A percentile compares a stretch with the other conserved stretches of the same genome.
Conservation (phyloP, 2,113 vertebrate genomes). For the Panthera leo region DNA sequence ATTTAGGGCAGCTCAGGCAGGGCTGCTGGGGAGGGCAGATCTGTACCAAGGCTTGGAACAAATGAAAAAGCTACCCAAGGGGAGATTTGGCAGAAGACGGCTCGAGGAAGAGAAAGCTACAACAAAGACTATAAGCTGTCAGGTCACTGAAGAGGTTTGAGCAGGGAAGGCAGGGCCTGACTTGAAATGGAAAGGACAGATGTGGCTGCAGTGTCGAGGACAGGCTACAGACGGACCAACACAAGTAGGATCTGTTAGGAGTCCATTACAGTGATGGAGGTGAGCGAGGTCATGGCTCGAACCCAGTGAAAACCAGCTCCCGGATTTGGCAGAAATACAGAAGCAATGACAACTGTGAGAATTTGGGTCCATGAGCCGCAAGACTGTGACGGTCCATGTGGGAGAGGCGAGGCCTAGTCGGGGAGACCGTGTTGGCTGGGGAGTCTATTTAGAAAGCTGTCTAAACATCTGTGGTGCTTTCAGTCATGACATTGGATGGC, state of each 20-base stretch:
- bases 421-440: background rate
- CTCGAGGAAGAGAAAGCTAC: background rate
- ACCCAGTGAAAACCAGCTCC: background rate
- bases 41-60: background rate
- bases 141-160: background rate
- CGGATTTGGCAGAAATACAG: background rate
- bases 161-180: background rate
- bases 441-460: background rate
- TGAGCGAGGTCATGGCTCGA: background rate
- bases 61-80: background rate
- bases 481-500: background rate
- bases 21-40: background rate
- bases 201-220: background rate
- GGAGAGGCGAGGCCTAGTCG: background rate
- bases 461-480: background rate
- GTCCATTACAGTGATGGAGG: background rate
- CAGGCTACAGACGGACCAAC: background rate
- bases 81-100: background rate
- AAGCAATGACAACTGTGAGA: fast-evolving
- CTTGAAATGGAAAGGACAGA: background rate
- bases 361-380: background rate
- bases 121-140: background rate
- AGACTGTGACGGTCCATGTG: background rate
- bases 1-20: background rate
- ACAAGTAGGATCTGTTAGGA: background rate